These are phyloP conservation scores for Taxidea taxus DNA, from an alignment of 2,113 vertebrate genomes.

Conservation along the genomic window DNA sequence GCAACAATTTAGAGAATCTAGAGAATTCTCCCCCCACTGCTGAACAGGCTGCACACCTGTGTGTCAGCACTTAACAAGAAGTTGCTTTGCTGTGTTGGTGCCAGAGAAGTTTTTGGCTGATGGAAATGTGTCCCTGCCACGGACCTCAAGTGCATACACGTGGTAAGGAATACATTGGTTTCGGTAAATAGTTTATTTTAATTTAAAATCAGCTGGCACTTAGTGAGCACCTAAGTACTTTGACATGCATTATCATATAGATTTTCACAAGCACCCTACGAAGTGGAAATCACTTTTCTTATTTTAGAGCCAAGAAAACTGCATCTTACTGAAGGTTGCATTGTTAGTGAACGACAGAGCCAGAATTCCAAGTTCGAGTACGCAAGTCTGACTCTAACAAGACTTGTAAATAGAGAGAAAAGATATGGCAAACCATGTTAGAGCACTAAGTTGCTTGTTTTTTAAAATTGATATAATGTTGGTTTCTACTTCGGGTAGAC, in stretches of 20 bases:
- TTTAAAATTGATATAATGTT: not conserved
- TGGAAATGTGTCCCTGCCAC: not conserved
- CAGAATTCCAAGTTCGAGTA: conserved; percentile 14
- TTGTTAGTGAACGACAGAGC: not conserved
- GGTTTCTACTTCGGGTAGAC: not conserved
- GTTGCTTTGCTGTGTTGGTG: not conserved
- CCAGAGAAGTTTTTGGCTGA: conserved; percentile 1
- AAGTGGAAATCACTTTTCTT: not conserved
- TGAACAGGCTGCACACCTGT: not conserved
- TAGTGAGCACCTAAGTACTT: not conserved
- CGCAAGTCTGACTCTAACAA: not conserved
- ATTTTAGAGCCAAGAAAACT: not conserved
- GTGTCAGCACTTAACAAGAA: not conserved
- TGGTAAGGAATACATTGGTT: not conserved
- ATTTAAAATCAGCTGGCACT: conserved; percentile 12
- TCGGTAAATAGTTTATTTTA: not conserved
- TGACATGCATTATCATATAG: not conserved
- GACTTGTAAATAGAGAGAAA: not conserved
- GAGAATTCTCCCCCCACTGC: conserved; percentile 9
- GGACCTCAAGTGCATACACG: not conserved
- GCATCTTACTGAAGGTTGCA: not conserved
- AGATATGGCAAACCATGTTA: not conserved
- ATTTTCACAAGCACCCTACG: not conserved
- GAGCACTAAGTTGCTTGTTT: not conserved
- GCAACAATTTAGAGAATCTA: conserved; percentile 52